Percentiles rank a stretch among this genome's conserved stretches.
phyloP scores from a whole-genome alignment of 2,888 invertebrate genomes.

The Pristionchus exspectatus region DNA sequence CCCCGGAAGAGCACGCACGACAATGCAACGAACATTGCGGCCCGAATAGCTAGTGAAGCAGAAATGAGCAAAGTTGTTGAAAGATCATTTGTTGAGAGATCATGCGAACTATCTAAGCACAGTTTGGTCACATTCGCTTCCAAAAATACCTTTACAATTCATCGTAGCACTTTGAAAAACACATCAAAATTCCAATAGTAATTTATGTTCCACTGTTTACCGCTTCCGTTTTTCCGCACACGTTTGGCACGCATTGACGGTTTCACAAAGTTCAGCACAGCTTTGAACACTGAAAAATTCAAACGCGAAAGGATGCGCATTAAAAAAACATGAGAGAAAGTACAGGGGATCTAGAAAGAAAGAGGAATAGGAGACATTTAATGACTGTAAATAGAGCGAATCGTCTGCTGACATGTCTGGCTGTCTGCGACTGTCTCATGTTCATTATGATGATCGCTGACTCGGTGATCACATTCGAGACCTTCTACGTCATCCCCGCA shows the following conservation, averaged over 20 bases:
- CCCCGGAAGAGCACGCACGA: background rate
- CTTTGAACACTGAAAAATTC: background rate
- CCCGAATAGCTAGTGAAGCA: slow-evolving; percentile 26
- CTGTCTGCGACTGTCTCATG: slow-evolving; percentile 69
- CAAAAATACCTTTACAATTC: background rate
- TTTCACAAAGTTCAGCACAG: background rate
- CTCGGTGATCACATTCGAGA: slow-evolving; percentile 62
- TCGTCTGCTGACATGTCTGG: slow-evolving; percentile 67
- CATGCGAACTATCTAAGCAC: background rate
- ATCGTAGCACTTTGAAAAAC: background rate
- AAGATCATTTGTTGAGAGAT: background rate
- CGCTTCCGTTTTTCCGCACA: background rate
- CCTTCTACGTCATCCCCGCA: slow-evolving; percentile 57
- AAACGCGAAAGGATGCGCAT: background rate
- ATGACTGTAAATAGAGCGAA: slow-evolving; percentile 64
- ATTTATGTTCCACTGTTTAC: background rate
- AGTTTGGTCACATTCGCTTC: background rate
- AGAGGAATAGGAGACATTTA: background rate
- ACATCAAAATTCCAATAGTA: background rate
- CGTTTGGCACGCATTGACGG: background rate
- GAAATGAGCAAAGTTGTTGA: background rate
- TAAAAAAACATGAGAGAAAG: background rate
- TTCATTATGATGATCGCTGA: slow-evolving; percentile 68
- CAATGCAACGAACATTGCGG: slow-evolving; percentile 21
- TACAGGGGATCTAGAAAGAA: background rate